Evolutionary conservation across 2,888 invertebrate species (phyloP).

Genomic region (Ypsolopha scabrella): DNA sequence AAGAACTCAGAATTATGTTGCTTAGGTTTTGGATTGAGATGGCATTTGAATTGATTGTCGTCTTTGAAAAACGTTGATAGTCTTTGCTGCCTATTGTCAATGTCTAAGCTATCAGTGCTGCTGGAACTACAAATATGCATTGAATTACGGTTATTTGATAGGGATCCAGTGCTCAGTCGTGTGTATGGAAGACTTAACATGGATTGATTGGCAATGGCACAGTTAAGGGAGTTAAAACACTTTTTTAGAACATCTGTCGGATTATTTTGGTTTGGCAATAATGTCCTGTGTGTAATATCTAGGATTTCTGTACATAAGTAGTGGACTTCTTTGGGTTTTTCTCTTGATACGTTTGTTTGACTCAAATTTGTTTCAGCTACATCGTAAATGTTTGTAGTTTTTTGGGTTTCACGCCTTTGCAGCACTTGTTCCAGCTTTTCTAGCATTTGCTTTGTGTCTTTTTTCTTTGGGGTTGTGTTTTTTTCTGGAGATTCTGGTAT

Average conservation of each 20-base stretch:
- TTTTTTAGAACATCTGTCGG: slow-evolving; percentile 35
- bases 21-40: slow-evolving; percentile 46
- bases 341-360: slow-evolving; percentile 11
- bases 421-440: slow-evolving; percentile 74
- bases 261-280: slow-evolving; percentile 29
- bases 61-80: slow-evolving; percentile 24
- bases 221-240: slow-evolving; percentile 56
- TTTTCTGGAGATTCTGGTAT: slow-evolving; percentile 17
- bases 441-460: slow-evolving; percentile 74
- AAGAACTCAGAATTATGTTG: slow-evolving; percentile 36
- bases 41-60: slow-evolving; percentile 44
- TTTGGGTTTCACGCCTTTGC: slow-evolving; percentile 54
- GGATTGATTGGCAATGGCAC: slow-evolving; percentile 40
- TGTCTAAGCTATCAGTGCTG: slow-evolving; percentile 26
- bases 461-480: slow-evolving; percentile 24
- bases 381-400: slow-evolving; percentile 28
- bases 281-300: slow-evolving; percentile 43
- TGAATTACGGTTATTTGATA: slow-evolving; percentile 17
- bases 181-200: slow-evolving; percentile 53
- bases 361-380: slow-evolving; percentile 29
- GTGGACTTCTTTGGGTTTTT: slow-evolving; percentile 55
- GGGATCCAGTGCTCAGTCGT: slow-evolving; percentile 26
- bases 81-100: slow-evolving; percentile 6
- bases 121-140: slow-evolving; percentile 29
- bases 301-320: slow-evolving; percentile 62